A percentile compares a stretch with the other conserved stretches of the same genome.
These are phyloP conservation scores for Adelges cooleyi DNA, from an alignment of 1,140 invertebrate genomes.

Conservation along the genomic window DNA sequence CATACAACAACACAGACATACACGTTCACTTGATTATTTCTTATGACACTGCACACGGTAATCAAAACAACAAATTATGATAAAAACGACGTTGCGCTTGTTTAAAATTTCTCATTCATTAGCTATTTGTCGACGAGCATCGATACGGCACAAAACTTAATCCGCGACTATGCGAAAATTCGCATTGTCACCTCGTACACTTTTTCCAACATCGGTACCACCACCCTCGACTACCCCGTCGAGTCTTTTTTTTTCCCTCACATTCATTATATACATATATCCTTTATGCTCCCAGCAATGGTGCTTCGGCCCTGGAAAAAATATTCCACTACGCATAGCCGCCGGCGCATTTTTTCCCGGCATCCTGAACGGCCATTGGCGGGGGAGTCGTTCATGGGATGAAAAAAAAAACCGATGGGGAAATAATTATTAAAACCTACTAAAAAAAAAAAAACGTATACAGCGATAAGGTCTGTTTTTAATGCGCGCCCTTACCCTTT, in stretches of 20 bases:
- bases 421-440: neutral
- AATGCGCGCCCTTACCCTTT: neutral
- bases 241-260: neutral
- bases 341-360: slow-evolving; percentile 15
- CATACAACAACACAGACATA: too few species aligned
- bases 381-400: neutral
- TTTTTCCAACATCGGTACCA: neutral
- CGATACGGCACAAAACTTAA: slow-evolving; percentile 10
- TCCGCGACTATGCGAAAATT: slow-evolving; percentile 17
- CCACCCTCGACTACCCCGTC: neutral
- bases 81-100: too few species aligned
- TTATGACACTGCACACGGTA: too few species aligned
- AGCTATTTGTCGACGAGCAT: neutral
- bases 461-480: neutral
- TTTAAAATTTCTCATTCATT: too few species aligned
- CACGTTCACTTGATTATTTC: too few species aligned
- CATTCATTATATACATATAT: too few species aligned
- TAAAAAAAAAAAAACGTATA: neutral
- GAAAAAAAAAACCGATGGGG: slow-evolving; percentile 7
- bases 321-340: slow-evolving; percentile 7
- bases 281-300: too few species aligned
- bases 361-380: slow-evolving; percentile 7
- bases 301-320: neutral
- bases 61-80: too few species aligned
- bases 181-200: slow-evolving; percentile 1